A percentile compares a stretch with the other conserved stretches of the same genome.
These are phyloP conservation scores for Mus minutoides DNA, from an alignment of 2,797 vertebrate species.

Conservation along the genomic window DNA sequence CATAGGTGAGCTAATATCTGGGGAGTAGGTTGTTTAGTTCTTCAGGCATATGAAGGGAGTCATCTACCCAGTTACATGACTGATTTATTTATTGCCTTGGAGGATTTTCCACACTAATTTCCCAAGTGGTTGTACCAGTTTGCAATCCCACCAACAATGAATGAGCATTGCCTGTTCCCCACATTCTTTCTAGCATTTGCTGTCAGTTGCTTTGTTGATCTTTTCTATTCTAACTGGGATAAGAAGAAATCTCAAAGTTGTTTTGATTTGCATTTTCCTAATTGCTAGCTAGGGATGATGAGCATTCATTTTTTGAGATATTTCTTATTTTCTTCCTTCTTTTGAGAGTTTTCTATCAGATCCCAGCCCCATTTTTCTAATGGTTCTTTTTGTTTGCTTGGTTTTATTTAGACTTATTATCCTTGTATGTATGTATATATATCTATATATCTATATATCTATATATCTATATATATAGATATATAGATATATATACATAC, in stretches of 20 bases:
- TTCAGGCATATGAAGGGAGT: neutral
- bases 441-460: too few species aligned
- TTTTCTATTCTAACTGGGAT: neutral
- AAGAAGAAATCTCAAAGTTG: neutral
- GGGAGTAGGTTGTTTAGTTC: neutral
- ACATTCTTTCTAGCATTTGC: neutral
- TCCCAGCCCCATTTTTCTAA: neutral
- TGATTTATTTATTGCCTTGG: neutral
- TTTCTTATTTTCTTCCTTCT: neutral
- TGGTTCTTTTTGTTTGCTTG: neutral
- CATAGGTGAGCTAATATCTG: neutral
- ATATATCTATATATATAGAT: too few species aligned
- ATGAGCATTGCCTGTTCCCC: accelerated
- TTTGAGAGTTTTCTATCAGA: neutral
- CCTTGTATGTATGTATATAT: too few species aligned
- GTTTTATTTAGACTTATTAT: neutral
- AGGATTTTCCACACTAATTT: neutral
- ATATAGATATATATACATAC: too few species aligned
- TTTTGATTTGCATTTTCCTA: neutral
- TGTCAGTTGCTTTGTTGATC: neutral
- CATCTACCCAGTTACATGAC: neutral
- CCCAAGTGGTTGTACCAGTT: neutral
- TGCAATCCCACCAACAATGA: neutral
- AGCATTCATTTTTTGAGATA: neutral
- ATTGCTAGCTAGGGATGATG: neutral